These are phyloP conservation scores for Zoanthus solanderi DNA, from an alignment of 92 coral and sea anemone genomes.

Conservation along the genomic window DNA sequence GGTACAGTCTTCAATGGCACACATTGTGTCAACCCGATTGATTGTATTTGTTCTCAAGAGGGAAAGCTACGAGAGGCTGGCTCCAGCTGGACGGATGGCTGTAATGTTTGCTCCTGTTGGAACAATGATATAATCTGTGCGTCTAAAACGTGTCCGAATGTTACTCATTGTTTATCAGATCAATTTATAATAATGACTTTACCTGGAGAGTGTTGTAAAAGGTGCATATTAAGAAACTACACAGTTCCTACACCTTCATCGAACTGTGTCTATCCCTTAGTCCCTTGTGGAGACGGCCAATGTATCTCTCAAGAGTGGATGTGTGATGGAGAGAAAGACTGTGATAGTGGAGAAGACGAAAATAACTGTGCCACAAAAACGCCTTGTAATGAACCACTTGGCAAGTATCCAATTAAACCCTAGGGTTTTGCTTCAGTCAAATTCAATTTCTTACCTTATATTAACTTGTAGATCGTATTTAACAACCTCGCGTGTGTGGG, in stretches of 20 bases:
- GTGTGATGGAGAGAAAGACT: conserved; percentile 87
- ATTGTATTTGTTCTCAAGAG: conserved; percentile 73
- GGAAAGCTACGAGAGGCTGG: conserved; percentile 76
- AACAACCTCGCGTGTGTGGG: no score
- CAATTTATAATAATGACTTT: conserved; percentile 46
- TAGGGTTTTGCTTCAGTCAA: background rate
- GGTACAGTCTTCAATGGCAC: conserved; percentile 88
- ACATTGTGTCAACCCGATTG: conserved; percentile 76
- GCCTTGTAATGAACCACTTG: conserved; percentile 75
- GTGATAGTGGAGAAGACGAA: conserved; percentile 84
- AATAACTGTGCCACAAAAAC: conserved; percentile 68
- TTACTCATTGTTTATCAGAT: conserved; percentile 66
- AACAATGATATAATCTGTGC: conserved; percentile 76
- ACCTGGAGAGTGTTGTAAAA: conserved; percentile 78
- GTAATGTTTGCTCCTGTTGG: conserved; percentile 87
- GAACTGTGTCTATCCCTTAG: conserved; percentile 57
- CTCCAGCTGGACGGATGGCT: conserved; percentile 75
- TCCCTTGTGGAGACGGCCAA: conserved; percentile 64
- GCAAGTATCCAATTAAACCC: conserved; percentile 38
- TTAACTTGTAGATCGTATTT: no score
- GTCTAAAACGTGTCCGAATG: conserved; percentile 68
- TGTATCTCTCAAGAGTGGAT: conserved; percentile 85
- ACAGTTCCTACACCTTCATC: conserved; percentile 52
- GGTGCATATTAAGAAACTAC: conserved; percentile 62
- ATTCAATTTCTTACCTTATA: no score